Evolutionary conservation across 2,888 invertebrate genomes (phyloP).

Genomic region (Drosophila neoperkinsi): DNA sequence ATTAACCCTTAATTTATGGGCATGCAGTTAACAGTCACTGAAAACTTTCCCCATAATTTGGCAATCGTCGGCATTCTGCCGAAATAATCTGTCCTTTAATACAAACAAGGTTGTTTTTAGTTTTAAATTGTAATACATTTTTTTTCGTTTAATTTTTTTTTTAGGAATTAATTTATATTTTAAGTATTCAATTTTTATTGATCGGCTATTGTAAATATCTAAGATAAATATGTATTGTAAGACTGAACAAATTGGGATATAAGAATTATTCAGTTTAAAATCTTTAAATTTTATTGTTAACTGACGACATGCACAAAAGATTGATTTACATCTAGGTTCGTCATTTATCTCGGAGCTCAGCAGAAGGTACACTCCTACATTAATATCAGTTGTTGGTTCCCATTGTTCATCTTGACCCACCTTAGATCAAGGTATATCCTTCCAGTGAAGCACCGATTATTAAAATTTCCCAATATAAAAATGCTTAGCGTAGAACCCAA

Average conservation of each 20-base stretch:
- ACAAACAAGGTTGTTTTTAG: neutral
- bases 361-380: neutral
- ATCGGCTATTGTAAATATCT: neutral
- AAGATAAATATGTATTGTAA: neutral
- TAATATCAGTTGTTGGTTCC: neutral
- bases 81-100: neutral
- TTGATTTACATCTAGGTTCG: neutral
- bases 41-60: neutral
- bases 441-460: neutral
- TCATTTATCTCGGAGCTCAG: neutral
- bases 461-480: conserved; percentile 1
- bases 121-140: neutral
- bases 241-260: neutral
- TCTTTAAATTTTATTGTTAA: neutral
- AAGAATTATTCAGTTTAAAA: neutral
- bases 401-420: neutral
- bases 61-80: neutral
- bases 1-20: neutral
- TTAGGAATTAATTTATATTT: neutral
- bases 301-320: neutral
- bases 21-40: neutral
- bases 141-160: neutral
- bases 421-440: neutral
- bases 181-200: neutral
- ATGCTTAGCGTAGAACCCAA: conserved; percentile 21